Evolutionary conservation across 2,113 vertebrate species (phyloP).

Genomic region (Oreochromis niloticus): DNA sequence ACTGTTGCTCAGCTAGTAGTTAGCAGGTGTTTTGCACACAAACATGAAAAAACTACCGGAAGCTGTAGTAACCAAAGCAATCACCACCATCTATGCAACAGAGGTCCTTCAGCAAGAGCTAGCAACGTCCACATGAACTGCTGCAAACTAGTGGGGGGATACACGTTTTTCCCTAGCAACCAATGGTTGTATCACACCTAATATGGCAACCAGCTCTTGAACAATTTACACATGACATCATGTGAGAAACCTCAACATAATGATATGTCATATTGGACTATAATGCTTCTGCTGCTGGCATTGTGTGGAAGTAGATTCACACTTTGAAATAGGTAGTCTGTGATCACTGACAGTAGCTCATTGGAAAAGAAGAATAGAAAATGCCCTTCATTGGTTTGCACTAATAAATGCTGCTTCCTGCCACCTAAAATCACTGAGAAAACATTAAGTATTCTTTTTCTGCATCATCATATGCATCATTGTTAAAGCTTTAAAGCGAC

Average conservation of each 20-base stretch:
- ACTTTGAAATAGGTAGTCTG: neutral
- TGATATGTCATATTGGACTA: neutral
- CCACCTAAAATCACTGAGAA: neutral
- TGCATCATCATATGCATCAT: neutral
- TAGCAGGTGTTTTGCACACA: neutral
- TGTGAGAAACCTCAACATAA: neutral
- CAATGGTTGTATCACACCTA: neutral
- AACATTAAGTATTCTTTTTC: neutral
- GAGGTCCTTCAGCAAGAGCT: accelerated
- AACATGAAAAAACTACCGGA: neutral
- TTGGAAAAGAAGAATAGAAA: neutral
- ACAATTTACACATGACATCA: neutral
- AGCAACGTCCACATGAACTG: neutral
- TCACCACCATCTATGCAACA: neutral
- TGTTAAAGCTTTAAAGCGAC: neutral
- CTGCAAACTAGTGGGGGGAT: accelerated
- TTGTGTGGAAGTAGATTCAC: neutral
- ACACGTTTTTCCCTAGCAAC: neutral
- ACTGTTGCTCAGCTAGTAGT: neutral
- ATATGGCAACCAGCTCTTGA: neutral
- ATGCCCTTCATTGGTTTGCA: neutral
- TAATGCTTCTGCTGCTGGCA: neutral
- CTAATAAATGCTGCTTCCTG: neutral
- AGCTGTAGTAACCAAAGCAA: neutral
- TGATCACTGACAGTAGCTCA: neutral